Percentiles rank a stretch among this genome's conserved stretches.
Evolutionary conservation across 2,797 vertebrate species (phyloP).

Genomic region (Crax fasciolata): DNA sequence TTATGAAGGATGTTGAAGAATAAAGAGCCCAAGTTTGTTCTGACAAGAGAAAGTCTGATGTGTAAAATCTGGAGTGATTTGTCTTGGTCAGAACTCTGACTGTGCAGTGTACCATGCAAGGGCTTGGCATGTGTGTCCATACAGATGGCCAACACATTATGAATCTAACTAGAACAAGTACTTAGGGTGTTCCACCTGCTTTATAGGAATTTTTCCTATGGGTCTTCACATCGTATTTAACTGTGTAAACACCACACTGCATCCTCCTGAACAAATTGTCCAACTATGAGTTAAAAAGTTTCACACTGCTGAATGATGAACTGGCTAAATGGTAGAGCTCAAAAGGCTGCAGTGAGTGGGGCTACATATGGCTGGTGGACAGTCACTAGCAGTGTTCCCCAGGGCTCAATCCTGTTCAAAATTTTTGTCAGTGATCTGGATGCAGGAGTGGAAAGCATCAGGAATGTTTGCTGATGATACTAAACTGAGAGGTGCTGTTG

Average conservation of each 20-base stretch:
- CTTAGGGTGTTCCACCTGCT: accelerated
- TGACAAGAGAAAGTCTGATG: not conserved
- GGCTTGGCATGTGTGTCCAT: too few relatives aligned
- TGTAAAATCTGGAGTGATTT: not conserved
- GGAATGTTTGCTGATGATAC: not conserved
- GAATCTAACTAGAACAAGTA: not conserved
- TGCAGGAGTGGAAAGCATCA: not conserved
- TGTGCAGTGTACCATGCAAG: not conserved
- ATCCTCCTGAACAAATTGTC: not conserved
- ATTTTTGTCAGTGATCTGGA: not conserved
- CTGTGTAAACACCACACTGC: accelerated
- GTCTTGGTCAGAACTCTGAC: not conserved
- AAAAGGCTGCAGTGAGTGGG: not conserved
- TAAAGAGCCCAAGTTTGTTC: not conserved
- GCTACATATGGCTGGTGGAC: not conserved
- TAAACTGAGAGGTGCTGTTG: not conserved
- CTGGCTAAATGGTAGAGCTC: not conserved
- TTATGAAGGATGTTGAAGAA: not conserved
- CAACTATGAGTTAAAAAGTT: not conserved
- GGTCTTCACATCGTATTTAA: accelerated
- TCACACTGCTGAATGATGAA: not conserved
- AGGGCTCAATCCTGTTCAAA: not conserved
- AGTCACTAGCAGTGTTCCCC: not conserved
- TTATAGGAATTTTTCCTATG: not conserved
- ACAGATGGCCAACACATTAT: not conserved